A percentile compares a stretch with the other conserved stretches of the same genome.
These are phyloP conservation scores for Tridacna crocea DNA, from an alignment of 2,888 invertebrate species.

Conservation along the genomic window DNA sequence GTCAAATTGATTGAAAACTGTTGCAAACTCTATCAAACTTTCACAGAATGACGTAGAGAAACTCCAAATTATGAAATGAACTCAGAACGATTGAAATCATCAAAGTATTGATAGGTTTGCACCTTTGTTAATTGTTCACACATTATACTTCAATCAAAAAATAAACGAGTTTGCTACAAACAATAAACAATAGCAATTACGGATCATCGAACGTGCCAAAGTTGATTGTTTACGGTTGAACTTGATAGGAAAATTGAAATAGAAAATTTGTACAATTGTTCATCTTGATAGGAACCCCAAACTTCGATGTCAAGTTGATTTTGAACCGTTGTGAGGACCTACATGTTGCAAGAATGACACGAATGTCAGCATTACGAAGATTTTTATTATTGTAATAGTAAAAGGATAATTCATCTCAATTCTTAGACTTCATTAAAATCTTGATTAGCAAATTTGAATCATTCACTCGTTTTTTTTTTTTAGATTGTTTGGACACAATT, in stretches of 20 bases:
- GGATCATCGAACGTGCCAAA: neutral
- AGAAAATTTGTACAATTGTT: neutral
- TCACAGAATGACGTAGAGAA: neutral
- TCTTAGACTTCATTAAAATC: too few species aligned
- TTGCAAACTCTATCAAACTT: constrained; percentile 14
- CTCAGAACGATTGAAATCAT: constrained; percentile 33
- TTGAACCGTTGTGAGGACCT: neutral
- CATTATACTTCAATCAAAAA: constrained; percentile 38
- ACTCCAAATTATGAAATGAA: constrained; percentile 31
- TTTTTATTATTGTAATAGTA: too few species aligned
- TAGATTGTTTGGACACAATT: too few species aligned
- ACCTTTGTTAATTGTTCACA: constrained; percentile 40
- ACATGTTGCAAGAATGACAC: too few species aligned
- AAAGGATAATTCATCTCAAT: too few species aligned
- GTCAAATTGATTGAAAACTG: constrained; percentile 26
- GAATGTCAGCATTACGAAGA: too few species aligned
- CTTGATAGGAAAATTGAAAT: neutral
- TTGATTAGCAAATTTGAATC: too few species aligned
- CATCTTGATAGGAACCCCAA: neutral
- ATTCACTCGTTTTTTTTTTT: too few species aligned
- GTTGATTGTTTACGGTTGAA: neutral
- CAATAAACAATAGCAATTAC: constrained; percentile 2
- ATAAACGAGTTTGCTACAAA: neutral
- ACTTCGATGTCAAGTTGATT: constrained; percentile 12
- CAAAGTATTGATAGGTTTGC: constrained; percentile 11